phyloP scores from a whole-genome alignment of 2,113 vertebrate genomes.

The Felis catus region DNA sequence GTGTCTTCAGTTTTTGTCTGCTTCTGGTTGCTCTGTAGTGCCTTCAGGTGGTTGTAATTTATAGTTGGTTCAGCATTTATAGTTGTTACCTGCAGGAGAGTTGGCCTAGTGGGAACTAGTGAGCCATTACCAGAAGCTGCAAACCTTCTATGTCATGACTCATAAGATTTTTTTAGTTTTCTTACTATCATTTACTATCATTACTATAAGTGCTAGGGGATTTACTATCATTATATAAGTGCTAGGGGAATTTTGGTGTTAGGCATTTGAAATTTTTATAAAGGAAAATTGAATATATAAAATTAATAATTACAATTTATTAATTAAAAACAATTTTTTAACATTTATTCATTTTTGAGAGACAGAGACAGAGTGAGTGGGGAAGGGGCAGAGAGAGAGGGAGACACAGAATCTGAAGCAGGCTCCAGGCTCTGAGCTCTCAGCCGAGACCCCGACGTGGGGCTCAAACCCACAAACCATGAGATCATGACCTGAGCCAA shows the following conservation, averaged over 20 bases:
- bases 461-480: no score
- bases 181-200: not conserved
- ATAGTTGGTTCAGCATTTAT: not conserved
- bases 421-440: no score
- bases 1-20: not conserved
- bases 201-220: not conserved
- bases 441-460: no score
- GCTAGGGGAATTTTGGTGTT: not conserved
- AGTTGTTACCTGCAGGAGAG: not conserved
- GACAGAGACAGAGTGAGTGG: no score
- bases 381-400: no score
- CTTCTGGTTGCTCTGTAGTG: not conserved
- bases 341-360: no score
- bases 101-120: not conserved
- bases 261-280: conserved; percentile 44
- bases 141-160: not conserved
- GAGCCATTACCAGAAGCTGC: not conserved
- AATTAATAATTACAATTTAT: conserved; percentile 49
- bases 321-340: no score
- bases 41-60: not conserved
- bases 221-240: not conserved
- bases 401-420: no score
- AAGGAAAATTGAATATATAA: conserved; percentile 27
- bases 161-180: not conserved
- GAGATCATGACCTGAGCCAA: no score